Evolutionary conservation across 2,113 vertebrate genomes (phyloP), one percentile per base, ranked within the genome.

Genomic region (Azemiops feae): DNA sequence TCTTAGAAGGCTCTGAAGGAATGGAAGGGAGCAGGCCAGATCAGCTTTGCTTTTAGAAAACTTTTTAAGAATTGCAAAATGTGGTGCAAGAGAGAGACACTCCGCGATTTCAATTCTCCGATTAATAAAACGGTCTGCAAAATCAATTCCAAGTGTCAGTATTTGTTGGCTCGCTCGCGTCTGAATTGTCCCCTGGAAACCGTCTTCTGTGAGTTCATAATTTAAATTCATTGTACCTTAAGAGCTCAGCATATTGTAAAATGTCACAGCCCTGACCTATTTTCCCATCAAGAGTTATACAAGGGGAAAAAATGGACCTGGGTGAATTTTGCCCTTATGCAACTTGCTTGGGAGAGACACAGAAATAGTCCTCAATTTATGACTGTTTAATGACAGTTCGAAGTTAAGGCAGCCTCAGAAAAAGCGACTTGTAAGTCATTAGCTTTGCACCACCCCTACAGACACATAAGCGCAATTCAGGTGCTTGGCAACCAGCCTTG

Each of bases 291-390:
- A 50, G 81, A 30, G 10, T 87, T 22, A 5, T n/a, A 50, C 58
- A 30, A n/a, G 11, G 7, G 92, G 57, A 93, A 95, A 91, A 58
- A 57, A 39, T 47, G 95, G 64, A 94, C 50, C 64, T 93, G 81
- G 87, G 81, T 94, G 96, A 97, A 92, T 95, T 95, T 91, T 95
- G 90, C 57, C 95, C 89, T n/a, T 93, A 60, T 94, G 92, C 50
- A 12, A 85, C 74, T 92, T 96, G 85, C 81, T 96, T 95, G 94
- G 52, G 89, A 85, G 93, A 74, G 93, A 25, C 92, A 95, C 89
- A 30, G 27, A 64, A 64, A 64, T n/a, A 64, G 60, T 64, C 60
- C 11, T 64, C 27, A 14, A 14, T 64, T 64, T 64, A 64, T 64
- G 60, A 64, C 11, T 4, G 1, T 30, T 64, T 64, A n/a, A 64